Evolutionary conservation across 1,140 invertebrate genomes (phyloP).

Genomic region (Doryteuthis pealeii): DNA sequence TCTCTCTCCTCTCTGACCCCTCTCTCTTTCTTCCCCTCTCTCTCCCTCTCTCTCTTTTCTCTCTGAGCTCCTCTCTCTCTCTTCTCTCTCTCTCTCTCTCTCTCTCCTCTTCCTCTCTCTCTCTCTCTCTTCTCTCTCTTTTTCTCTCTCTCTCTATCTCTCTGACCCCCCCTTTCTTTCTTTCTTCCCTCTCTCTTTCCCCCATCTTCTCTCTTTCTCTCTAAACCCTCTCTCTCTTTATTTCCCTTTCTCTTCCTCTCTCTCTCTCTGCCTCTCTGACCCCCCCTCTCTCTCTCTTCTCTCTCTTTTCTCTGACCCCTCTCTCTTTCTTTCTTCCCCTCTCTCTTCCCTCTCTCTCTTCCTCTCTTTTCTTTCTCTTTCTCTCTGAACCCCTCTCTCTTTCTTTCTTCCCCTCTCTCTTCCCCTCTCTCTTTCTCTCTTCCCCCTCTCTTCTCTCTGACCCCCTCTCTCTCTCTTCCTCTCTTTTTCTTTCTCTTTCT

Average conservation of each 20-base stretch:
- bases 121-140: not conserved
- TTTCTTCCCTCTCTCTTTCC: too few species aligned
- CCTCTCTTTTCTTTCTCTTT: too few species aligned
- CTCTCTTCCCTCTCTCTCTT: not conserved
- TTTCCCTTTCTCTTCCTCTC: too few species aligned
- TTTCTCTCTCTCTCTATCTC: not conserved
- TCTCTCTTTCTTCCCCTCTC: not conserved
- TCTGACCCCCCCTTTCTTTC: too few species aligned
- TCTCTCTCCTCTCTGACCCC: too few species aligned
- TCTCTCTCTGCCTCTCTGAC: too few species aligned
- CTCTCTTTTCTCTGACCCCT: too few species aligned
- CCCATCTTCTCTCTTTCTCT: too few species aligned
- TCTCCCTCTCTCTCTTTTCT: not conserved
- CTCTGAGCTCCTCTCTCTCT: not conserved
- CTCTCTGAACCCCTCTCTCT: too few species aligned
- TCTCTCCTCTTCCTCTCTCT: not conserved
- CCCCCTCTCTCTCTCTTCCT: not conserved
- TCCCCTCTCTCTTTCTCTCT: not conserved
- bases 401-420: not conserved
- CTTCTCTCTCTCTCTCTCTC: not conserved
- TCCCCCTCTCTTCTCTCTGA: not conserved
- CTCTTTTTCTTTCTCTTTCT: not conserved
- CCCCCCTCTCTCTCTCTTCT: too few species aligned
- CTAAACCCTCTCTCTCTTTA: too few species aligned
- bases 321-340: not conserved